Conservation (phyloP, 2,888 invertebrate species). For the Epistrophe eligans region DNA sequence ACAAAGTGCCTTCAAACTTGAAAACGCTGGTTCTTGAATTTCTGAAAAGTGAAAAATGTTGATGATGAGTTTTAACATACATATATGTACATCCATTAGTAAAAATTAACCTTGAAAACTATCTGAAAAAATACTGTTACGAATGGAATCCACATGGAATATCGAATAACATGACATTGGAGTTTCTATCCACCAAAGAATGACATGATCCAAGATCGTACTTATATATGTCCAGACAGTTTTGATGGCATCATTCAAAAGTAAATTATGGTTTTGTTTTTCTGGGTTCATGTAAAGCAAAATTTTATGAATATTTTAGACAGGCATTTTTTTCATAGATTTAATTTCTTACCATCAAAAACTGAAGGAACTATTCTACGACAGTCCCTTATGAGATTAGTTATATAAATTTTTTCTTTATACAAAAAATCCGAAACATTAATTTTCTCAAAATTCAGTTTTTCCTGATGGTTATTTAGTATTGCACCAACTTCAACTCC, state of each 20-base stretch:
- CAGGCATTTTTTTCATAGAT: not conserved
- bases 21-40: conserved; percentile 86
- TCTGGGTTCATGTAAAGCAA: not conserved
- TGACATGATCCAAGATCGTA: conserved; percentile 91
- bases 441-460: conserved; percentile 77
- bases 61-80: not conserved
- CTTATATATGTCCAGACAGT: conserved; percentile 91
- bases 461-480: conserved; percentile 65
- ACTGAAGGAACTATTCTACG: conserved; percentile 32
- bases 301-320: no score
- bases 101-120: conserved; percentile 78
- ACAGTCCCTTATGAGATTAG: conserved; percentile 80
- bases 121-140: conserved; percentile 80
- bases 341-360: conserved; percentile 18
- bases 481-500: conserved; percentile 1
- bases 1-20: conserved; percentile 89
- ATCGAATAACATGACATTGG: conserved; percentile 87
- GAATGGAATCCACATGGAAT: conserved; percentile 81
- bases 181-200: conserved; percentile 93
- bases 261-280: not conserved
- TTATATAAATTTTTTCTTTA: conserved; percentile 79
- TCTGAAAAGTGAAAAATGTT: not conserved
- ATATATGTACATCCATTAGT: no score
- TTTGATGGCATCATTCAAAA: conserved; percentile 31
- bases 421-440: conserved; percentile 77